A percentile compares a stretch with the other conserved stretches of the same genome.
Evolutionary conservation across 2,888 invertebrate species (phyloP).

Genomic region (Lycophotia porphyrea): DNA sequence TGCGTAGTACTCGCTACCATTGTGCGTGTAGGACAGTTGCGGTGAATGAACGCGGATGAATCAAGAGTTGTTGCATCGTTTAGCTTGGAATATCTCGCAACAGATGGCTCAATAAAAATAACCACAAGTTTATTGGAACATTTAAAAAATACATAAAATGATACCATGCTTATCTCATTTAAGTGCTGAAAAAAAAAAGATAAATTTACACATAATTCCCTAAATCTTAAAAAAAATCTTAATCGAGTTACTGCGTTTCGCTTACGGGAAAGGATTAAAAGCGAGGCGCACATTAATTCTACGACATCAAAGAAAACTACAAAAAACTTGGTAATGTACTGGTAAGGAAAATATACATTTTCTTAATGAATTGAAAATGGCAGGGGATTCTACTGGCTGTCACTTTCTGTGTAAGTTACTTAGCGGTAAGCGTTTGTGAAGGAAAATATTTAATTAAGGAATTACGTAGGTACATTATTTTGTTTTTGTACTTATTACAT

Average conservation of each 20-base stretch:
- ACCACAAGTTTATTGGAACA: neutral
- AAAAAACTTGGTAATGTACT: conserved; percentile 52
- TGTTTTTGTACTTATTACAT: neutral
- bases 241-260: neutral
- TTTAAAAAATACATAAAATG: neutral
- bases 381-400: conserved; percentile 19
- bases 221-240: neutral
- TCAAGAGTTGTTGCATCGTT: neutral
- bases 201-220: neutral
- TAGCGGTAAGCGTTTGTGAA: conserved; percentile 10
- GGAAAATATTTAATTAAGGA: neutral
- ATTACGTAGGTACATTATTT: neutral
- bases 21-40: too few species aligned
- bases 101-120: neutral
- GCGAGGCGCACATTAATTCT: conserved; percentile 66
- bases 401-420: conserved; percentile 33
- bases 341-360: conserved; percentile 54
- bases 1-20: neutral
- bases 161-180: neutral
- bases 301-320: conserved; percentile 63
- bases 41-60: too few species aligned
- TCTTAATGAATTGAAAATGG: conserved; percentile 59
- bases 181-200: neutral
- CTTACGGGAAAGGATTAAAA: conserved; percentile 39
- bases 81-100: neutral